Conservation (phyloP, 2,797 vertebrate genomes). For the Dromococcyx pavoninus region DNA sequence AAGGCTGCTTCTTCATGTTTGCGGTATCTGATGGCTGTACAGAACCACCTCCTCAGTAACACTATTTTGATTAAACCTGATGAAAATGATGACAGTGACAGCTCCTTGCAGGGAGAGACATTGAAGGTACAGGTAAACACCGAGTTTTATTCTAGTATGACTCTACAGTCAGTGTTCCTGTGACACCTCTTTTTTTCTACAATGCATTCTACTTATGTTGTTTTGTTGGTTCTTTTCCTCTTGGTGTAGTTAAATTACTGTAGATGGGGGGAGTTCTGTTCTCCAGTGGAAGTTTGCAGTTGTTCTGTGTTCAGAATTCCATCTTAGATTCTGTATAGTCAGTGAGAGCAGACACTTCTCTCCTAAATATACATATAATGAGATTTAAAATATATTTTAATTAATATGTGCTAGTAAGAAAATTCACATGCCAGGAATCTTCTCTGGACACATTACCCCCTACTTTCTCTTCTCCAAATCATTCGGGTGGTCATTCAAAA, state of each 20-base stretch:
- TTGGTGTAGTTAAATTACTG: not conserved
- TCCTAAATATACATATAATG: not conserved
- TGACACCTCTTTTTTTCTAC: conserved; percentile 25
- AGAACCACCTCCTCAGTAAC: conserved; percentile 99
- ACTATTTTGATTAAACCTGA: conserved; percentile 96
- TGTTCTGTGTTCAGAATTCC: not conserved
- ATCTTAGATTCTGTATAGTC: not conserved
- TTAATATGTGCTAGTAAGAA: not conserved
- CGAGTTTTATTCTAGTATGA: conserved; percentile 88
- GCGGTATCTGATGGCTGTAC: conserved; percentile 98
- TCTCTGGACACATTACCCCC: not conserved
- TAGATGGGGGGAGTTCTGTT: not conserved
- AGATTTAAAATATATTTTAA: not conserved
- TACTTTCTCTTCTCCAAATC: not conserved
- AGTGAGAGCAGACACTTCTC: not conserved
- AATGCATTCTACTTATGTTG: not conserved
- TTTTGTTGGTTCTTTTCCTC: conserved; percentile 19
- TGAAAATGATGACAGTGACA: conserved; percentile 97
- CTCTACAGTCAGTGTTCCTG: conserved; percentile 62
- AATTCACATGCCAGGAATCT: fast-evolving
- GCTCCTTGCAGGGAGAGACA: conserved; percentile 99
- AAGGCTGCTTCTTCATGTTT: conserved; percentile 97
- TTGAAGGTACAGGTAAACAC: conserved; percentile 99
- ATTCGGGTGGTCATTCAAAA: not conserved
- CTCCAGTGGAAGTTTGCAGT: not conserved